Base-by-base conservation (phyloP, 2,797 vertebrate species). In the Mus caroli region DNA sequence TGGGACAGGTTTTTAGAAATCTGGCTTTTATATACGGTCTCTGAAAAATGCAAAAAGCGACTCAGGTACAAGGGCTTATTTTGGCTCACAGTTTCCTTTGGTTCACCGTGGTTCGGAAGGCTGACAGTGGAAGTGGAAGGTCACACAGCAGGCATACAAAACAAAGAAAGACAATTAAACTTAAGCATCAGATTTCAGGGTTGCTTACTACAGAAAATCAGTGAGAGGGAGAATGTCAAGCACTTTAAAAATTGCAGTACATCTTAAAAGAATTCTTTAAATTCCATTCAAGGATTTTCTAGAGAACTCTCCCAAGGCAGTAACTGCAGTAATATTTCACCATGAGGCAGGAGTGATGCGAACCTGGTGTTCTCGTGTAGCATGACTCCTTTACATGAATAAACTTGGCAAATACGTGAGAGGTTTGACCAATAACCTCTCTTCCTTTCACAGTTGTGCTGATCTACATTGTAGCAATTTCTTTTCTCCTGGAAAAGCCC, bases 201-300 rank as follows among this genome's bases (percentile, higher is more conserved):
- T 52, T 64, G 43, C 58, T 46, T 90, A 64, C 64, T 62, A 46
- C 22, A 90, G 24, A 52, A 58, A 77, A 46, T 54, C 34, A 52
- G 54, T 94, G 54, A 94, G 3, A 75, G 58, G 78, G 84, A 26
- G 6, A 85, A 92, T 82, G 20, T 56, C 37, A 86, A 24, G 46
- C 56, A 87, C n/a, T 85, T 96, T 94, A 0, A 89, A 96, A 89
- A 60, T n/a, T 73, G 1, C 0, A 77, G 20, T 62, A 28, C 79
- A 64, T 22, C 54, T 62, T 83, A 88, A 96, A 58, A 28, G 22
- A 87, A 86, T 94, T 93, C 40, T 90, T 97, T 20, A 93, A 91
- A 89, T 86, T 87, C 62, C 1, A 91, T 37, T 43, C 52, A 40
- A 22, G 26, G 37, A 17, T 22, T 60, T 67, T 37, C 37, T 54